These are phyloP conservation scores for Diarsia dahlii DNA, from an alignment of 2,888 invertebrate genomes.

Conservation along the genomic window DNA sequence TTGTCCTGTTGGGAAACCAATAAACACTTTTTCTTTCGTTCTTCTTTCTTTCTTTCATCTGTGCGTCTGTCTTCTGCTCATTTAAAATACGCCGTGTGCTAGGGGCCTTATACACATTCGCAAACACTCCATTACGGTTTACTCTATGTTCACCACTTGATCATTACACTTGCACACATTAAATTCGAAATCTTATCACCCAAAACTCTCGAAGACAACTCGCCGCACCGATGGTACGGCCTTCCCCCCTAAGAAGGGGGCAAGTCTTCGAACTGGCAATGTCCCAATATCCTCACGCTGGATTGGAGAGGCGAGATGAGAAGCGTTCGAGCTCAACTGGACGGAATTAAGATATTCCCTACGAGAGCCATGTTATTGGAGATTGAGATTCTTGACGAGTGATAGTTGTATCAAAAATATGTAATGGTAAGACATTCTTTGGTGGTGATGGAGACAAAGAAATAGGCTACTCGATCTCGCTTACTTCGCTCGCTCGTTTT, in stretches of 20 bases:
- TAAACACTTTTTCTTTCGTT: too few relatives aligned
- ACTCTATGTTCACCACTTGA: background rate
- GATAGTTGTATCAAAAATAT: slow-evolving; percentile 23
- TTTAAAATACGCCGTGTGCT: too few relatives aligned
- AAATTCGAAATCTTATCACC: background rate
- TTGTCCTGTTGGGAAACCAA: too few relatives aligned
- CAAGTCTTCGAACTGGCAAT: slow-evolving; percentile 64
- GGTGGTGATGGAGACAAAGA: accelerated
- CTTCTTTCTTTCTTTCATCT: too few relatives aligned
- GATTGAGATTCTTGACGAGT: background rate
- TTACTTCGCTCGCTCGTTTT: too few relatives aligned
- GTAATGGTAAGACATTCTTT: background rate
- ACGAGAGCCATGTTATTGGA: slow-evolving; percentile 31
- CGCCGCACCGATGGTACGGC: slow-evolving; percentile 40
- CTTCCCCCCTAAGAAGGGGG: slow-evolving; percentile 32
- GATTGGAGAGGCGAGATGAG: slow-evolving; percentile 68
- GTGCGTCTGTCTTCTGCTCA: too few relatives aligned
- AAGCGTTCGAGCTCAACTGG: slow-evolving; percentile 57
- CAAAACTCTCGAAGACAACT: slow-evolving; percentile 8
- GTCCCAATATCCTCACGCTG: slow-evolving; percentile 67
- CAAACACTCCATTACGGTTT: background rate
- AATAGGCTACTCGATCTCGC: too few relatives aligned
- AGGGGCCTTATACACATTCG: too few relatives aligned
- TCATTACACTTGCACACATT: background rate
- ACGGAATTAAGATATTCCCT: slow-evolving; percentile 64